Percentiles rank a stretch among this genome's conserved stretches.
These are phyloP conservation scores for Steromphala cineraria DNA, from an alignment of 2,888 invertebrate genomes.

Conservation along the genomic window DNA sequence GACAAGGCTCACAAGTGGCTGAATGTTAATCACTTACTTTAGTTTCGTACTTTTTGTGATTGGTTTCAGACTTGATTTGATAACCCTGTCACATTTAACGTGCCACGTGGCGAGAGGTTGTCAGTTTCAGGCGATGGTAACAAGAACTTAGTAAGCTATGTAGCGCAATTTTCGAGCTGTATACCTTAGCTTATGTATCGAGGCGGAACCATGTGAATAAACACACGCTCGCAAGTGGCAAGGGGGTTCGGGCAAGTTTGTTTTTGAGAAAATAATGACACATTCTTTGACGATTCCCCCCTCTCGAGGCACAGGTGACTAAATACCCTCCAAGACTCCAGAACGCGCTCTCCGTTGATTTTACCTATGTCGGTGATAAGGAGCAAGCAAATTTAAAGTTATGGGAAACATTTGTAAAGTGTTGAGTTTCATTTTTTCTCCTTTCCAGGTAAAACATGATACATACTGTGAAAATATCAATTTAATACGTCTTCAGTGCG, in stretches of 20 bases:
- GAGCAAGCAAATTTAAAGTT: conserved; percentile 8
- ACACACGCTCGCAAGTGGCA: neutral
- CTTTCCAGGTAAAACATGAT: neutral
- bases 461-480: conserved; percentile 4
- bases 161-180: conserved; percentile 3
- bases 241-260: conserved; percentile 1
- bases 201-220: neutral
- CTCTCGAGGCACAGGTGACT: neutral
- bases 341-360: neutral
- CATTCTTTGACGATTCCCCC: neutral
- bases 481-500: neutral
- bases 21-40: neutral
- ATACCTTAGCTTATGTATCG: conserved; percentile 10
- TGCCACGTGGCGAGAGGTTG: neutral
- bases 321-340: neutral
- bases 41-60: neutral
- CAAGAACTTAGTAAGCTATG: neutral
- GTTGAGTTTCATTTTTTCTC: neutral
- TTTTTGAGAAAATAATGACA: conserved; percentile 2
- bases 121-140: neutral
- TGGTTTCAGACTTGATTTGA: neutral
- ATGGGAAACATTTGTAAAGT: conserved; percentile 1
- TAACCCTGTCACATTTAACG: neutral
- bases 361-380: neutral
- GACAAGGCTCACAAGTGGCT: neutral